These are phyloP conservation scores for Ormyrus labotus DNA, from an alignment of 2,888 invertebrate genomes.

Conservation along the genomic window DNA sequence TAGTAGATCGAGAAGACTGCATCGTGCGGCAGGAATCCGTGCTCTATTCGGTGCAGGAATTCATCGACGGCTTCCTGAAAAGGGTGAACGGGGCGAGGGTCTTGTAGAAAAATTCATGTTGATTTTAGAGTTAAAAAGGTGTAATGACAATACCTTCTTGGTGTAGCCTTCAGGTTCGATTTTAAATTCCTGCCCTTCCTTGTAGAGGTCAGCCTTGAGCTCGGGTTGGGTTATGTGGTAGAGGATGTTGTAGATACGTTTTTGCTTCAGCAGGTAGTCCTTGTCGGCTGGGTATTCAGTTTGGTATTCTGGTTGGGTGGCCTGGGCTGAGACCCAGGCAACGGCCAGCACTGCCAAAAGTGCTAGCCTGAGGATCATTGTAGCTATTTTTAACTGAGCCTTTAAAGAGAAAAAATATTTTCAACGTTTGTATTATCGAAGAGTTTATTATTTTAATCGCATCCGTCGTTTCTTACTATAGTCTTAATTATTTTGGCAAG, in stretches of 20 bases:
- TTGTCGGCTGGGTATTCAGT: conserved; percentile 64
- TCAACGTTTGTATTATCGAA: too few species aligned
- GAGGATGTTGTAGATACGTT: conserved; percentile 67
- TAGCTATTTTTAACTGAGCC: conserved; percentile 3
- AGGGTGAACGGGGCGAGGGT: neutral
- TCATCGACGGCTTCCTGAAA: conserved; percentile 68
- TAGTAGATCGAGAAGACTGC: conserved; percentile 77
- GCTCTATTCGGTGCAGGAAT: conserved; percentile 69
- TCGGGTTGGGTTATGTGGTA: conserved; percentile 66
- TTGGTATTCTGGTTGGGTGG: conserved; percentile 59
- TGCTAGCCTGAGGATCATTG: conserved; percentile 61
- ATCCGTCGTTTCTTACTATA: too few species aligned
- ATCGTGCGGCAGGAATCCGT: conserved; percentile 77
- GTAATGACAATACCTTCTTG: conserved; percentile 62
- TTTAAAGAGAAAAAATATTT: neutral
- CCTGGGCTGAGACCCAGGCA: conserved; percentile 57
- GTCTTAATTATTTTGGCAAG: too few species aligned
- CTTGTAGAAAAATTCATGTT: too few species aligned
- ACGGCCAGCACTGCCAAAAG: conserved; percentile 61
- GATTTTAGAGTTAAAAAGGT: neutral
- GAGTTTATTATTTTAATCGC: too few species aligned
- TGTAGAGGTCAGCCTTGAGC: conserved; percentile 62
- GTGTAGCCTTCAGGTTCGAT: conserved; percentile 64
- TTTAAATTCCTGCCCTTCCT: conserved; percentile 64
- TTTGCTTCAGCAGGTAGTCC: conserved; percentile 68